Conservation (phyloP, 2,888 invertebrate genomes). For the Cerceris rybyensis region DNA sequence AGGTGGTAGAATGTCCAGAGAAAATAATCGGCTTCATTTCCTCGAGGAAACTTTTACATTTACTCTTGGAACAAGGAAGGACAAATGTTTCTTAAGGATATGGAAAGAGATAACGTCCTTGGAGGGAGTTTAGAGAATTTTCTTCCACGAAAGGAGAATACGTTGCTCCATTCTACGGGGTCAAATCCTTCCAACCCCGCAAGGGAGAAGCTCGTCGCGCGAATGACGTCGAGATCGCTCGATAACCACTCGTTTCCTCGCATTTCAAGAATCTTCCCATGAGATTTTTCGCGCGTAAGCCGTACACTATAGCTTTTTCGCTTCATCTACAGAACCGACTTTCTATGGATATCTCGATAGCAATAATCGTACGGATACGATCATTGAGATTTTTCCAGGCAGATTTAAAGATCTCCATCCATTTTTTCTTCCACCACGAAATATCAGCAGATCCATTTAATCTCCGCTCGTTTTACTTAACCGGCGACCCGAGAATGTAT, state of each 20-base stretch:
- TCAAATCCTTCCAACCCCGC: slow-evolving; percentile 23
- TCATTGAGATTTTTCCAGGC: too few relatives aligned
- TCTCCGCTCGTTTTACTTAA: not conserved
- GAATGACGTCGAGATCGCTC: slow-evolving; percentile 47
- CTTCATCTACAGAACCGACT: slow-evolving; percentile 2
- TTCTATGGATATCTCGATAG: not conserved
- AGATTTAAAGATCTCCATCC: too few relatives aligned
- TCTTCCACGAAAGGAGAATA: slow-evolving; percentile 18
- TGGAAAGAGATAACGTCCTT: not conserved
- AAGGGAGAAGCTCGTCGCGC: slow-evolving; percentile 27
- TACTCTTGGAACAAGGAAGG: too few relatives aligned
- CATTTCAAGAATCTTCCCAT: slow-evolving; percentile 19
- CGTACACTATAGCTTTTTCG: not conserved
- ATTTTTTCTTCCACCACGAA: not conserved
- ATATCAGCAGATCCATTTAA: not conserved
- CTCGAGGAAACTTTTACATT: too few relatives aligned
- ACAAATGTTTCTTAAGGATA: not conserved
- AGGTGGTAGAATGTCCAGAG: too few relatives aligned
- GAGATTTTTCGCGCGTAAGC: not conserved
- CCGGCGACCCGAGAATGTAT: slow-evolving; percentile 21
- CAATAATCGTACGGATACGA: too few relatives aligned
- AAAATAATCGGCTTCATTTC: too few relatives aligned
- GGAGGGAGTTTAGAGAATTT: not conserved
- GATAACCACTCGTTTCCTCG: slow-evolving; percentile 48
- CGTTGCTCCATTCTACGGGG: slow-evolving; percentile 32